A percentile compares a stretch with the other conserved stretches of the same genome.
phyloP scores from a whole-genome alignment of 2,888 invertebrate genomes.

The Bellardia bayeri region DNA sequence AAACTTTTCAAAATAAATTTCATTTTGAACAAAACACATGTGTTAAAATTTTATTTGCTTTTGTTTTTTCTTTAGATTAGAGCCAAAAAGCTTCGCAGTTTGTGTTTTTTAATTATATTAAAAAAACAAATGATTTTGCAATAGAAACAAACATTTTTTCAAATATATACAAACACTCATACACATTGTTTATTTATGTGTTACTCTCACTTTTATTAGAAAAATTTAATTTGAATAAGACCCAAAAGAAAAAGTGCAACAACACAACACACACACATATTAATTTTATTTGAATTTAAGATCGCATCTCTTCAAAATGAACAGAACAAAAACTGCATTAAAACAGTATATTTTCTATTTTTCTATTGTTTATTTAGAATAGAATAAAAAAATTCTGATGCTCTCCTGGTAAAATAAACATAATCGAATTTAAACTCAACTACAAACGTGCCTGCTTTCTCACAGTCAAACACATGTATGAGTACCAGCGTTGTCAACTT shows the following conservation, averaged over 20 bases:
- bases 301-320: background rate
- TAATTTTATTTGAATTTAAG: background rate
- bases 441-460: background rate
- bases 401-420: constrained; percentile 26
- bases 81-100: no score
- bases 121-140: background rate
- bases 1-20: background rate
- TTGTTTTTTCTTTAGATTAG: background rate
- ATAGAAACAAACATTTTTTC: background rate
- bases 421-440: background rate
- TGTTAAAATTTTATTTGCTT: background rate
- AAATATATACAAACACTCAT: no score
- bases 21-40: background rate
- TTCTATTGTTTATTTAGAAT: constrained; percentile 3
- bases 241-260: constrained; percentile 32
- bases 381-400: background rate
- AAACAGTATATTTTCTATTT: background rate
- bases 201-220: constrained; percentile 49
- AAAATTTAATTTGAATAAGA: constrained; percentile 36
- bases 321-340: background rate
- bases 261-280: background rate
- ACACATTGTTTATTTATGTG: constrained; percentile 3
- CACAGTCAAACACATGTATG: no score
- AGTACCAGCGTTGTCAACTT: no score
- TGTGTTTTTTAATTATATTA: no score